These are phyloP conservation scores for Polyploca ridens DNA, from an alignment of 2,888 invertebrate genomes.

Conservation along the genomic window DNA sequence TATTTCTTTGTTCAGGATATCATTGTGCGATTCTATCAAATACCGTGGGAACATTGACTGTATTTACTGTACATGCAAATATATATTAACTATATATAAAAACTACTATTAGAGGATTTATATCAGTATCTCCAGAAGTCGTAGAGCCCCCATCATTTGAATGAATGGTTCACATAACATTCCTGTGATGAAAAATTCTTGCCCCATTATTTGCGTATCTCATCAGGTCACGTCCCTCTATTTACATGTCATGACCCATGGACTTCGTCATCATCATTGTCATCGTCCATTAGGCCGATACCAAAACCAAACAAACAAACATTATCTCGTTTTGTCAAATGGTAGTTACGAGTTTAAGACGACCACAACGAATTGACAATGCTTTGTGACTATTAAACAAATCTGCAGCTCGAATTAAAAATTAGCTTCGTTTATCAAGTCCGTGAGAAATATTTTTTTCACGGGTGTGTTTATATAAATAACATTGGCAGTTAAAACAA, in stretches of 20 bases:
- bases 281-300: neutral
- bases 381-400: slow-evolving; percentile 64
- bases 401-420: slow-evolving; percentile 75
- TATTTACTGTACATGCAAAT: neutral
- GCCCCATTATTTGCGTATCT: neutral
- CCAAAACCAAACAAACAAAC: neutral
- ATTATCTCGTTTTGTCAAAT: slow-evolving; percentile 39
- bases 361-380: slow-evolving; percentile 68
- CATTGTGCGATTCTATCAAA: slow-evolving; percentile 33
- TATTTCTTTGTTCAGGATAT: slow-evolving; percentile 29
- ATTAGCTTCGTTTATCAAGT: slow-evolving; percentile 59
- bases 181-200: slow-evolving; percentile 2
- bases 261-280: neutral
- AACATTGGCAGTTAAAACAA: slow-evolving; percentile 32
- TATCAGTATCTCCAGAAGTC: no score
- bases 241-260: neutral
- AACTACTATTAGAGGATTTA: no score
- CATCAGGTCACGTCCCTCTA: slow-evolving; percentile 5
- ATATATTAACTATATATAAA: no score
- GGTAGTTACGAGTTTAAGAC: slow-evolving; percentile 42
- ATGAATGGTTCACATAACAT: neutral
- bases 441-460: slow-evolving; percentile 62
- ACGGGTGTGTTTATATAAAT: slow-evolving; percentile 29
- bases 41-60: slow-evolving; percentile 26
- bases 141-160: neutral